A percentile compares a stretch with the other conserved stretches of the same genome.
These are phyloP conservation scores for Eremophila alpestris DNA, from an alignment of 2,797 vertebrate genomes.

Conservation along the genomic window DNA sequence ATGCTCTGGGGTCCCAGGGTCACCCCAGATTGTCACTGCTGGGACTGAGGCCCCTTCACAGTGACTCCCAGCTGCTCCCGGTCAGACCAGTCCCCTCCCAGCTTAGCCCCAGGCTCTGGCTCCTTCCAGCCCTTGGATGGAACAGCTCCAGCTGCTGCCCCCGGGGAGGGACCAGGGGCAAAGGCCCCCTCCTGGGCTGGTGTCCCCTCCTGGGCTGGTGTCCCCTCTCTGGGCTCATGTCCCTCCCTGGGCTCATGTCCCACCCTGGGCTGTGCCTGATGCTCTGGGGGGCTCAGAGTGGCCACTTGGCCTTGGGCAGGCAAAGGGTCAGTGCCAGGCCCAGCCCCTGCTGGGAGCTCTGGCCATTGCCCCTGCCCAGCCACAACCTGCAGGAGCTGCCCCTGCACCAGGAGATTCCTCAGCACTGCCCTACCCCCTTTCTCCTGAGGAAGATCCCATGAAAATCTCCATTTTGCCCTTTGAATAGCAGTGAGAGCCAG, in stretches of 20 bases:
- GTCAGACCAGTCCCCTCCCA: not conserved
- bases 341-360: not conserved
- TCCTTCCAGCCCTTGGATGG: not conserved
- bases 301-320: not conserved
- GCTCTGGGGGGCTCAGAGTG: not conserved
- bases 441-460: not conserved
- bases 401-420: not conserved
- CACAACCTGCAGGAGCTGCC: not conserved
- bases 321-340: not conserved
- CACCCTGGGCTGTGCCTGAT: not conserved
- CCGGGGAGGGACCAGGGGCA: not conserved
- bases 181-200: not conserved
- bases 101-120: not conserved
- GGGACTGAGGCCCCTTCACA: not conserved
- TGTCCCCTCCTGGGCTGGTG: not conserved
- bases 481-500: not conserved
- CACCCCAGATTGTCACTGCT: not conserved
- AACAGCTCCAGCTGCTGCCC: not conserved
- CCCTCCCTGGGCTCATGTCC: not conserved
- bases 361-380: not conserved
- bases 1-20: not conserved
- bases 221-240: not conserved
- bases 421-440: not conserved
- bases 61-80: not conserved
- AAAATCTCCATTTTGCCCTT: not conserved